Evolutionary conservation across 1,140 invertebrate species (phyloP).

Genomic region (Lucilia cuprina): DNA sequence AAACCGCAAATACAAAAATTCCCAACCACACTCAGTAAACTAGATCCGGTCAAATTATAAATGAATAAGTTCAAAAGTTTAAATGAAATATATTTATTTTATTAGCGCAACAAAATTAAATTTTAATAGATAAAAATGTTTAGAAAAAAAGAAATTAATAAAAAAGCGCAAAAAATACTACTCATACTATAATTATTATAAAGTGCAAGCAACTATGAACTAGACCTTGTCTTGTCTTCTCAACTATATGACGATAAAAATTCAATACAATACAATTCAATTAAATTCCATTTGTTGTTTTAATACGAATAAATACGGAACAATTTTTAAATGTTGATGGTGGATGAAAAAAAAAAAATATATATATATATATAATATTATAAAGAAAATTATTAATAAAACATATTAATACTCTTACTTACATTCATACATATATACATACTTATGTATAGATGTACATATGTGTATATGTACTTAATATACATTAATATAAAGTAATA

Average conservation of each 20-base stretch:
- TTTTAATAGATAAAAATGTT: background rate
- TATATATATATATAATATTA: background rate
- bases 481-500: background rate
- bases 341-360: background rate
- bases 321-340: background rate
- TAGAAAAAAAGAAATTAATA: constrained; percentile 10
- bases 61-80: constrained; percentile 2
- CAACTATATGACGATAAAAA: background rate
- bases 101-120: background rate
- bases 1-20: background rate
- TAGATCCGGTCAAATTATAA: background rate
- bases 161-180: too few relatives aligned
- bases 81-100: background rate
- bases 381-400: background rate
- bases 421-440: background rate
- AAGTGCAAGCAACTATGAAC: constrained; percentile 14
- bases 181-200: constrained; percentile 10
- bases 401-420: background rate
- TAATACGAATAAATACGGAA: background rate
- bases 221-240: constrained; percentile 21
- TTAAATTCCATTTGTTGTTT: background rate
- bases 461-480: background rate
- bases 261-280: background rate
- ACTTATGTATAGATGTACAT: background rate
- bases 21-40: background rate